These are phyloP conservation scores for Colaptes auratus DNA, from an alignment of 2,113 vertebrate genomes.

Conservation along the genomic window DNA sequence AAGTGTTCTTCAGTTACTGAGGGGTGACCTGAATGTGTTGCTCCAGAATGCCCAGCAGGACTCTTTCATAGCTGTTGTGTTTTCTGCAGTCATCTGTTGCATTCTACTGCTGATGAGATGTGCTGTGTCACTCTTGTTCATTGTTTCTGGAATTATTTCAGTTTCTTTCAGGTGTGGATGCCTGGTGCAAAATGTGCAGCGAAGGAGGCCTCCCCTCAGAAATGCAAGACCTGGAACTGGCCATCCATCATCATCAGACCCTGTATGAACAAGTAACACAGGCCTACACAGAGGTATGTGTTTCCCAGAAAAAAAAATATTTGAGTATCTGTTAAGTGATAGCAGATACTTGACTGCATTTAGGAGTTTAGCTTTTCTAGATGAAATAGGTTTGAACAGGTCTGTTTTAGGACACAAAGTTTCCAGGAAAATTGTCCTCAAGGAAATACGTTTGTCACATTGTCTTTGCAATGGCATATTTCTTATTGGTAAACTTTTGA, in stretches of 20 bases:
- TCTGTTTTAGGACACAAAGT: neutral
- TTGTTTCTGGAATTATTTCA: conserved; percentile 64
- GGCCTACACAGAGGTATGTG: conserved; percentile 94
- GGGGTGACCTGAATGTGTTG: neutral
- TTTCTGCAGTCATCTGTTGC: neutral
- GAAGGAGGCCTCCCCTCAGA: conserved; percentile 93
- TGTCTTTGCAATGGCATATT: neutral
- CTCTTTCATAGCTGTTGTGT: neutral
- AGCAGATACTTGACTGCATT: neutral
- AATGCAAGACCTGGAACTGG: conserved; percentile 95
- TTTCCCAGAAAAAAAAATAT: neutral
- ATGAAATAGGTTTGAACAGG: neutral
- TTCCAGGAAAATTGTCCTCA: neutral
- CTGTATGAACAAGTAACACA: conserved; percentile 98
- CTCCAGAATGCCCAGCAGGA: neutral
- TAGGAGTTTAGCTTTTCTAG: neutral
- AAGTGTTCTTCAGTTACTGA: neutral
- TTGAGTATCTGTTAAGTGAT: neutral
- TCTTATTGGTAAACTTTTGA: neutral
- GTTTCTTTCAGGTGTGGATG: conserved; percentile 96
- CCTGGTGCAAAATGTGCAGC: conserved; percentile 97
- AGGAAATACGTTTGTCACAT: neutral
- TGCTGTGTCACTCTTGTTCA: neutral
- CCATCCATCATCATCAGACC: conserved; percentile 96
- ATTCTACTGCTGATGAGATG: neutral